A percentile compares a stretch with the other conserved stretches of the same genome.
These are phyloP conservation scores for Ischnus inquisitorius DNA, from an alignment of 2,888 invertebrate species.

Conservation along the genomic window DNA sequence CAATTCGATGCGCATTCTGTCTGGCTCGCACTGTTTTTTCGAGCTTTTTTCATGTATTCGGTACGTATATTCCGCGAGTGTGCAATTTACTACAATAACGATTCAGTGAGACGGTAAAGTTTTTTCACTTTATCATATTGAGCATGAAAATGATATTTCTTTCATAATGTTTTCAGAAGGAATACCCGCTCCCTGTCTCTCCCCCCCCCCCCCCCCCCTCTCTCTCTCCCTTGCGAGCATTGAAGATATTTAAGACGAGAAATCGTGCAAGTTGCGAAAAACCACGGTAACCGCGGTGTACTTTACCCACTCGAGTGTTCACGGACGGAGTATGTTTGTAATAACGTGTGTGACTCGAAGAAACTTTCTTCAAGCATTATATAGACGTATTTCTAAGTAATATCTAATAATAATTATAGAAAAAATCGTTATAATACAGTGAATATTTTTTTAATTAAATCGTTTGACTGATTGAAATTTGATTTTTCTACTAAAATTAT, in stretches of 20 bases:
- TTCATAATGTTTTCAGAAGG: slow-evolving; percentile 33
- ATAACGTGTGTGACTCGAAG: slow-evolving; percentile 7
- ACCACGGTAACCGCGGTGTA: slow-evolving; percentile 43
- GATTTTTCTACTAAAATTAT: no score
- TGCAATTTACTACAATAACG: neutral
- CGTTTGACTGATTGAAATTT: no score
- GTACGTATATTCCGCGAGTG: slow-evolving; percentile 8
- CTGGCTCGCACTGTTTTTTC: slow-evolving; percentile 4
- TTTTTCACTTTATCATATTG: slow-evolving; percentile 50
- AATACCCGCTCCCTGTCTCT: no score
- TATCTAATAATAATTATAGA: no score
- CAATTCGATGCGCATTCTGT: slow-evolving; percentile 24
- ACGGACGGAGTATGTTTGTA: neutral
- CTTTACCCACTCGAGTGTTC: neutral
- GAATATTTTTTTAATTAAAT: no score
- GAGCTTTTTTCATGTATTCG: slow-evolving; percentile 30
- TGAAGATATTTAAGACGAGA: slow-evolving; percentile 52
- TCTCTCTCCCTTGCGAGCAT: slow-evolving; percentile 8
- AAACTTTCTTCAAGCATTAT: neutral
- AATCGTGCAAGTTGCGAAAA: slow-evolving; percentile 49
- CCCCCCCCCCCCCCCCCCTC: no score
- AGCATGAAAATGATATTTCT: slow-evolving; percentile 27
- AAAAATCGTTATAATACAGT: no score
- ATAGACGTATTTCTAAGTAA: no score
- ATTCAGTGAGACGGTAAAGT: slow-evolving; percentile 4